Evolutionary conservation across 2,888 invertebrate genomes (phyloP).

Genomic region (Melanostoma mellinum): DNA sequence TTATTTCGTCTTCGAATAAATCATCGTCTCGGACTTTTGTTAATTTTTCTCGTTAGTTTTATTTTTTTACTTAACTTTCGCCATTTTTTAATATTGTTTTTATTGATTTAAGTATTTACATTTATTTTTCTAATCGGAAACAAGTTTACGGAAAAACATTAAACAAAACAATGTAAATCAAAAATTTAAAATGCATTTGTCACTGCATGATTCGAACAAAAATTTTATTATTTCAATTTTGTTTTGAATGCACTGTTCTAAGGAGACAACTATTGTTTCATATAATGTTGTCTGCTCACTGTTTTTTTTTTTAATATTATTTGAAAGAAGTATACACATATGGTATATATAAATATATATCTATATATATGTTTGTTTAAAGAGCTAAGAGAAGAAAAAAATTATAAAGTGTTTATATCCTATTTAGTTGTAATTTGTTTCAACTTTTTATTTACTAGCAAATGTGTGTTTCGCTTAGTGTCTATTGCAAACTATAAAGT

Average conservation of each 20-base stretch:
- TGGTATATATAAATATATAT: background rate
- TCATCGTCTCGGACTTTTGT: too few species aligned
- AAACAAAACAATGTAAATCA: background rate
- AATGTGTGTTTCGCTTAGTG: conserved; percentile 8
- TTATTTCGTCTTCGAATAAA: conserved; percentile 1
- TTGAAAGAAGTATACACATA: too few species aligned
- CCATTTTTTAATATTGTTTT: conserved; percentile 4
- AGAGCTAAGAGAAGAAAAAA: conserved; percentile 23
- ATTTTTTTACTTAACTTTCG: conserved; percentile 15
- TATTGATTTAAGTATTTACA: conserved; percentile 20
- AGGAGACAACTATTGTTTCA: background rate
- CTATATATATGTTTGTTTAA: background rate
- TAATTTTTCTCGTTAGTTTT: background rate
- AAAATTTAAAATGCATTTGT: background rate
- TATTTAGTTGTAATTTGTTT: conserved; percentile 11
- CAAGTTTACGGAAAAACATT: background rate
- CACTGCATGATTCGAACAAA: background rate
- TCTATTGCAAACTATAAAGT: conserved; percentile 43
- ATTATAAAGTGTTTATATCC: conserved; percentile 9
- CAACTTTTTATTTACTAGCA: background rate
- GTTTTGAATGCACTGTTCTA: background rate
- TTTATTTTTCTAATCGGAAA: background rate
- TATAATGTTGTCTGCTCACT: background rate
- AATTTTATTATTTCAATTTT: conserved; percentile 1
- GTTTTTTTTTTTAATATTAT: too few species aligned